Base-by-base conservation (phyloP, 2,888 invertebrate genomes). In the Sinotaia quadrata region DNA sequence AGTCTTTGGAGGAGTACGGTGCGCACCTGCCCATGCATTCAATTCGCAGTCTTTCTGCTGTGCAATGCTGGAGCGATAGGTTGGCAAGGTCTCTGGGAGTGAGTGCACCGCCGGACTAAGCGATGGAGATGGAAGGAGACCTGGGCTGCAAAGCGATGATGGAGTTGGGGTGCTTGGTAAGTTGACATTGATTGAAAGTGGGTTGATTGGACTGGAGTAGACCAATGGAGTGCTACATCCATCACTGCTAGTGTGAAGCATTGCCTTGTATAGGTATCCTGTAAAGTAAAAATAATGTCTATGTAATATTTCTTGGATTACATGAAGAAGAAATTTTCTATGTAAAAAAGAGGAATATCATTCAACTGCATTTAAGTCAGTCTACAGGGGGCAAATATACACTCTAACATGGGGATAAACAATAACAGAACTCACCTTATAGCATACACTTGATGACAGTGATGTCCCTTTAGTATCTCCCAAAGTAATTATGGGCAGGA, bases 1-100 rank as follows among this genome's bases (percentile, higher is more conserved):
- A n/a, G n/a, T n/a, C n/a, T n/a, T n/a, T n/a, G n/a, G n/a, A n/a
- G n/a, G n/a, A n/a, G n/a, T n/a, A n/a, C n/a, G n/a, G n/a, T n/a
- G n/a, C 65, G 29, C 65, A 65, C 65, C 65, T 65, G 54, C 52
- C 65, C 65, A 65, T 15, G 56, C 65, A 31, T 54, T 37, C 65
- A 65, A 44, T 21, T 65, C 65, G 18, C 54, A 18, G 8, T 54
- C 54, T 15, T 54, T 34, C 27, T 44, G 65, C 18, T 36, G 65
- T 18, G 52, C 36, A n/a, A n/a, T n/a, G 4, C 21, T 21, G 1
- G 44, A 8, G 31, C 56, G 24, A 31, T 37, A 65, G 41, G 54
- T 41, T 27, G 65, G 56, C 37, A 56, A 56, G 29, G 54, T 31
- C 12, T 56, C 56, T 2, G 62, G 34, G 24, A 47, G n/a, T 12